Base-by-base conservation (phyloP, 2,797 vertebrate genomes). In the Echeneis naucrates region DNA sequence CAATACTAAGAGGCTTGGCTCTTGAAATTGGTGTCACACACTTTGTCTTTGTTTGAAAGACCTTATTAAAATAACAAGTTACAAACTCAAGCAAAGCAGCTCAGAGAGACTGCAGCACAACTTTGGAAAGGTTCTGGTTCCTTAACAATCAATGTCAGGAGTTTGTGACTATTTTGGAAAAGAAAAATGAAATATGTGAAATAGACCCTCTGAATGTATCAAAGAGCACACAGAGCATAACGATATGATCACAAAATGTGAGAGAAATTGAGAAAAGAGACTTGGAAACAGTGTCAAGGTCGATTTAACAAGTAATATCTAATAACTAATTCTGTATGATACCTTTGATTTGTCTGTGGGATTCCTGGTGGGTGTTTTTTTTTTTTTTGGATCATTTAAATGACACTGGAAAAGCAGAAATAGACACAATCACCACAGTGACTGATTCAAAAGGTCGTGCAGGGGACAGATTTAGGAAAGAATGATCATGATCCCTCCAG, bases 1-100 rank as follows among this genome's bases (percentile, higher is more conserved):
- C 68, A 82, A 78, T 75, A 73, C 80, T 68, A 80, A 75, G 58
- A 73, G 55, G 56, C 53, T 70, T 16, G 2, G 35, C 60, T 72
- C 48, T 77, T 80, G 55, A 75, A 51, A 81, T 37, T 44, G 16
- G 68, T 65, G 62, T 77, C 60, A 68, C 63, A 61, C 56, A 75
- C 56, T 62, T 74, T 50, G 38, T 63, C 68, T 74, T 51, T 16
- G 55, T 75, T 74, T 67, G 26, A 63, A 38, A 69, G 59, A 19
- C 30, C 26, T 13, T 30, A 30, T 62, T 66, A 68, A 66, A 52
- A 33, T 44, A 54, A 56, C 21, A 75, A 62, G 47, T 48, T 30
- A 35, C 58, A 68, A 72, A 62, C 44, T 53, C 33, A 63, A 62
- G 50, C n/a, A 35, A 72, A 19, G 53, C 75, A 33, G 27, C 17